Conservation (phyloP, 2,888 invertebrate species). For the Scrobipalpa costella region DNA sequence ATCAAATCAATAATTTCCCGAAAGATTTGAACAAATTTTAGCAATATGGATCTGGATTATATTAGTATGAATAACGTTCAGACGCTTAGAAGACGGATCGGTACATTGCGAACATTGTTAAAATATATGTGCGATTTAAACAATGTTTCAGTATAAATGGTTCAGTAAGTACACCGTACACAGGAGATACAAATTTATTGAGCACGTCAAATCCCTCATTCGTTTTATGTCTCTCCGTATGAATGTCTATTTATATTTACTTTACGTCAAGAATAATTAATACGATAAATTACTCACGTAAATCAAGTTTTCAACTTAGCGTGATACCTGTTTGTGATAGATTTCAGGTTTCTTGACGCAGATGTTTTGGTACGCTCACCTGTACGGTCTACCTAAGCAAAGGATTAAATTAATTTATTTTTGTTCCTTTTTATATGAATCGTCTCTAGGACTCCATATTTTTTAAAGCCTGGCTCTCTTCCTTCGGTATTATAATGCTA, state of each 20-base stretch:
- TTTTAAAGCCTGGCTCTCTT: no score
- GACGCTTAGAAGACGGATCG: not conserved
- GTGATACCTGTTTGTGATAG: not conserved
- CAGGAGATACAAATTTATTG: conserved; percentile 1
- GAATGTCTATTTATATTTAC: not conserved
- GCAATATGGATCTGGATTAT: no score
- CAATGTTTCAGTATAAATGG: not conserved
- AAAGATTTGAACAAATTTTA: no score
- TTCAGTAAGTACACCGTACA: no score
- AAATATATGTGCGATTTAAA: not conserved
- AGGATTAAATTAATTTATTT: no score
- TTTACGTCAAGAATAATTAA: not conserved
- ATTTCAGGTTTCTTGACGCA: not conserved
- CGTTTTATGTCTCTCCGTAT: conserved; percentile 4
- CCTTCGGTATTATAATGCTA: no score
- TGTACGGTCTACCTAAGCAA: no score
- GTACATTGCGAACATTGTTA: not conserved
- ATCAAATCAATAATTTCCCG: no score
- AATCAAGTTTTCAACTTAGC: conserved; percentile 5
- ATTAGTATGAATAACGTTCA: not conserved
- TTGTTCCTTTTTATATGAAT: no score
- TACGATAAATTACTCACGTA: not conserved
- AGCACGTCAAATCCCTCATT: not conserved
- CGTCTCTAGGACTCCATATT: no score
- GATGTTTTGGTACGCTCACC: no score